A percentile compares a stretch with the other conserved stretches of the same genome.
Conservation (phyloP, 1,140 invertebrate species). For the Zaprionus taronus region DNA sequence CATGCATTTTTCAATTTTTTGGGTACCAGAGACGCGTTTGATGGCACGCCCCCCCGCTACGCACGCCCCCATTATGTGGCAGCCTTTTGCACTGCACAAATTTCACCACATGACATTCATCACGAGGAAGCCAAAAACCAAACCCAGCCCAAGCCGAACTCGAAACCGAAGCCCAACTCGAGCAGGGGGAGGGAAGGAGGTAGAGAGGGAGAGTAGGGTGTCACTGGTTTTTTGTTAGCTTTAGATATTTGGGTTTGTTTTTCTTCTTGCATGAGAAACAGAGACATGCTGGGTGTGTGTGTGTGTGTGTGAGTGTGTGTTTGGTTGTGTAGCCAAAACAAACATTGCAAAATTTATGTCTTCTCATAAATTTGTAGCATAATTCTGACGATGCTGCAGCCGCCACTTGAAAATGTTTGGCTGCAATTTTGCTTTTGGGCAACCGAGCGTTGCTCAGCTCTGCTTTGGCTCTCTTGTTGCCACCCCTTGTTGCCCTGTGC, state of each 20-base stretch:
- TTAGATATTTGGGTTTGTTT: slow-evolving; percentile 77
- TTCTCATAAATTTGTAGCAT: slow-evolving; percentile 82
- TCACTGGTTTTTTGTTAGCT: slow-evolving; percentile 58
- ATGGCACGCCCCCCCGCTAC: slow-evolving; percentile 37
- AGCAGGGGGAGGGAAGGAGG: not conserved
- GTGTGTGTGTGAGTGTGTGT: slow-evolving; percentile 8
- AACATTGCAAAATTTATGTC: slow-evolving; percentile 82
- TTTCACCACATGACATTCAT: slow-evolving; percentile 83
- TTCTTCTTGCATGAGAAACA: slow-evolving; percentile 39
- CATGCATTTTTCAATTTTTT: slow-evolving; percentile 79
- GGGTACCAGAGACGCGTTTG: slow-evolving; percentile 50
- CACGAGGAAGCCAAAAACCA: slow-evolving; percentile 39
- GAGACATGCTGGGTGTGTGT: slow-evolving; percentile 14
- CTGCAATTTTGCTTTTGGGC: slow-evolving; percentile 72
- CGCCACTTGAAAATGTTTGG: slow-evolving; percentile 80
- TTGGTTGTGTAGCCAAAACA: slow-evolving; percentile 73
- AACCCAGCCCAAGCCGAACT: slow-evolving; percentile 26
- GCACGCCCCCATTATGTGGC: slow-evolving; percentile 21
- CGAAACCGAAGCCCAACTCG: slow-evolving; percentile 6
- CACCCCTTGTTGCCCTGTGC: slow-evolving; percentile 5
- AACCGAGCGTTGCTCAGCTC: slow-evolving; percentile 2
- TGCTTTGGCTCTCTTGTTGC: not conserved
- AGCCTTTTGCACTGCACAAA: slow-evolving; percentile 61
- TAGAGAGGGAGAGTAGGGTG: slow-evolving; percentile 30
- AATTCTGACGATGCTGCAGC: slow-evolving; percentile 74